phyloP scores from a whole-genome alignment of 2,113 vertebrate species.

The Orcinus orca region DNA sequence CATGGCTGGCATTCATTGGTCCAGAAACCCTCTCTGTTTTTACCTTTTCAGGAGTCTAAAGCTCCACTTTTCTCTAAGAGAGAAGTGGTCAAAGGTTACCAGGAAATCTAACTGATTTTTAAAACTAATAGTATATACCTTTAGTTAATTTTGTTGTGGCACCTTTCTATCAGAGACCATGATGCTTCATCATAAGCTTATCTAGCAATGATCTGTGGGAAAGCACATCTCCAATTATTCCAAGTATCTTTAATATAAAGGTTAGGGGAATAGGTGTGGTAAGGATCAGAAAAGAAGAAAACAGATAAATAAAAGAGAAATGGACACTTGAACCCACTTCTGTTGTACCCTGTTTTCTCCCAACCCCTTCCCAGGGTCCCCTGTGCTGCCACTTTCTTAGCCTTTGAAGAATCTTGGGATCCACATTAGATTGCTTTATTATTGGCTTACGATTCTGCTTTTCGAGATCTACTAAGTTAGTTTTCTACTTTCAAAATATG shows the following conservation, averaged over 20 bases:
- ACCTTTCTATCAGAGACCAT: not conserved
- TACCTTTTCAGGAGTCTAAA: not conserved
- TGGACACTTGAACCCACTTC: not conserved
- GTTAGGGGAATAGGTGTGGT: not conserved
- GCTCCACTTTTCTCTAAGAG: not conserved
- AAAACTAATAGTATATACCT: not conserved
- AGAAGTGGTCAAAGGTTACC: not conserved
- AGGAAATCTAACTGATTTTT: not conserved
- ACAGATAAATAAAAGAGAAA: not conserved
- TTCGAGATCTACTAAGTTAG: not conserved
- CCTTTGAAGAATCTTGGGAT: not conserved
- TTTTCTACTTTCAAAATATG: not conserved
- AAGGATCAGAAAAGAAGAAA: not conserved
- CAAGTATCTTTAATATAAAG: not conserved
- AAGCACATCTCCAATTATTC: not conserved
- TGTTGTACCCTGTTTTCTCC: not conserved
- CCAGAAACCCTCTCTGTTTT: not conserved
- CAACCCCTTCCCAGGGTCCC: not conserved
- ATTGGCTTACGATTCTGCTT: not conserved
- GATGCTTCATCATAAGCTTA: not conserved
- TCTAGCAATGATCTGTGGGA: accelerated
- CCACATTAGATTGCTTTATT: not conserved
- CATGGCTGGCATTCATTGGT: not conserved
- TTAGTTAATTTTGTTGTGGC: not conserved
- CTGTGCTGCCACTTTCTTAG: not conserved